Evolutionary conservation across 2,113 vertebrate species (phyloP).

Genomic region (Anoura caudifer): DNA sequence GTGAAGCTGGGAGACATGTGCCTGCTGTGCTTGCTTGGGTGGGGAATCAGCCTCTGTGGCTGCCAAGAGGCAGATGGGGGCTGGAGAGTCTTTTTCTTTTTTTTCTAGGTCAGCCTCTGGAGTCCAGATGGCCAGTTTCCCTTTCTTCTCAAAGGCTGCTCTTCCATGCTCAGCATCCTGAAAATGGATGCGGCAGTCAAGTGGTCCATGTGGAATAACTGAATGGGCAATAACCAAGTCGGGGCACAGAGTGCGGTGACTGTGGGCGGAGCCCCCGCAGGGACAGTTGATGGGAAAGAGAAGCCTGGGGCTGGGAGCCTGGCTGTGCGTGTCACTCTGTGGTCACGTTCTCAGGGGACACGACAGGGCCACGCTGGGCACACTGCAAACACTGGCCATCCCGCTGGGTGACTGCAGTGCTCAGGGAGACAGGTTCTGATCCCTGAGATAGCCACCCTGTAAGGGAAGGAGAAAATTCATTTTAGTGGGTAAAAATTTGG

Average conservation of each 20-base stretch:
- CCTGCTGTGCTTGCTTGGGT: background rate
- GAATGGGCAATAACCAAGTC: background rate
- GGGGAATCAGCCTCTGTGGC: background rate
- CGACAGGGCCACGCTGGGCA: accelerated
- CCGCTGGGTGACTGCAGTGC: too few relatives aligned
- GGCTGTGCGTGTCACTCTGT: accelerated
- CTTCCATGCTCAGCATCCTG: background rate
- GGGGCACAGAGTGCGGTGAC: background rate
- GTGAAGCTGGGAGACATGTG: background rate
- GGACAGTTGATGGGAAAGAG: background rate
- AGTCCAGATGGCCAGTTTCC: background rate
- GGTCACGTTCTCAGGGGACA: background rate
- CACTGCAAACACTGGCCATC: background rate
- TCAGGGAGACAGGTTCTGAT: background rate
- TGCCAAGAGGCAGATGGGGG: background rate
- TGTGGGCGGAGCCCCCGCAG: too few relatives aligned
- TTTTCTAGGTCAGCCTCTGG: background rate
- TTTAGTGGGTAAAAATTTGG: background rate
- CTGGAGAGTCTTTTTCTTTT: background rate
- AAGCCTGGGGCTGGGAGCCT: background rate
- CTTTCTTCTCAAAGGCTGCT: background rate
- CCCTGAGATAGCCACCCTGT: background rate
- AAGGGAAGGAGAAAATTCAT: background rate
- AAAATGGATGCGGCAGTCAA: accelerated
- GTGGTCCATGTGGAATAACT: background rate